Base-by-base conservation (phyloP, 2,888 invertebrate species). In the Sipunculus nudus region DNA sequence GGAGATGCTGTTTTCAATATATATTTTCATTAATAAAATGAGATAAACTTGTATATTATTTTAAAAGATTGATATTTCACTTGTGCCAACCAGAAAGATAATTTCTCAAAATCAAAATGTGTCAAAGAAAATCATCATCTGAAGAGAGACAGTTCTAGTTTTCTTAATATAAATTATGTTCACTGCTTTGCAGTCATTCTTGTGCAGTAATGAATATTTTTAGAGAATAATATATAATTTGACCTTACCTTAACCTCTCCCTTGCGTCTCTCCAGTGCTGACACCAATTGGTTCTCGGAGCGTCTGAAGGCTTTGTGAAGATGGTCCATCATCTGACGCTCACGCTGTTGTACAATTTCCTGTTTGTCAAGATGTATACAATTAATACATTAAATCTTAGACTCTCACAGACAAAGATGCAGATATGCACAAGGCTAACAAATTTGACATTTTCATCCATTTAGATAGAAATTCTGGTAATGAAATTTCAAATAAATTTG, bases 241-340 rank as follows among this genome's bases (percentile, higher is more conserved):
- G n/a, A n/a, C n/a, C 67, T 65, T 41, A 78, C 80, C 76, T 77
- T 78, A 40, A 81, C 77, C 59, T 79, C 80, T 26, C 74, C 79
- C 62, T 80, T 81, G 21, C 81, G 67, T 23, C 62, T 68, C 50
- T 78, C 75, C 19, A 81, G 68, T 1, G 68, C 71, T 41, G 73
- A 70, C 47, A 74, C 69, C 28, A 81, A 73, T 56, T 79, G 80
- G 67, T 78, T 78, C 68, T 81, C 80, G 0, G 79, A 72, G 5
- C 75, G 69, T 5, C 76, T 64, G 61, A 78, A 81, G 4, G 79
- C 70, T 35, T 76, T 74, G 57, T 79, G 78, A 23, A 81, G 66
- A 23, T 76, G 63, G 41, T 78, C 79, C 73, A 79, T 72, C 64
- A 79, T 65, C 53, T 80, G 60, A 35, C 75, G 72, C 68, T 81